Evolutionary conservation across 1,140 invertebrate species (phyloP), one percentile per base, ranked within the genome.

Genomic region (Pseudomyrmex flavicornis): DNA sequence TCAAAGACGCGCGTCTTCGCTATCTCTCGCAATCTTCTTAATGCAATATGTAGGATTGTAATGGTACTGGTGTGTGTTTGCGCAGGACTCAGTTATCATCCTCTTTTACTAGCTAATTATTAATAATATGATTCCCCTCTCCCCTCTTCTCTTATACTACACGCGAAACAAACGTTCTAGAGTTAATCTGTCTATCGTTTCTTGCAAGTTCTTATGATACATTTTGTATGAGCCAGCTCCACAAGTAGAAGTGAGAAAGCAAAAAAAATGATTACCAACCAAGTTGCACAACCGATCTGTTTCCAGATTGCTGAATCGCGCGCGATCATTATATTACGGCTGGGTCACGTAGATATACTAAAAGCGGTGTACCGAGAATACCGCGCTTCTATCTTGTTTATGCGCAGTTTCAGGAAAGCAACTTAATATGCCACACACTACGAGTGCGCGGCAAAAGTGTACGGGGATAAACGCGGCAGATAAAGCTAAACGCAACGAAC

Each of bases 21-120:
- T 59, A 54, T 80, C 76, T 80, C 82, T 84, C 75, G 74, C 82
- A 52, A 48, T 69, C 69, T 62, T 56, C 59, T 46, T 79, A 68
- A 62, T 69, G n/a, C 22, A 65, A 87, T 87, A 86, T 73, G 73
- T 83, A 73, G 86, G 85, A 82, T 87, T 87, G 70, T 88, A 87
- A 83, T 82, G 87, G 63, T 88, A 88, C 59, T 85, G 86, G 83
- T 85, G 84, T 85, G 87, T 76, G 79, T 54, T 66, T 69, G 48
- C 35, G 17, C 76, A 88, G 91, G 91, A 92, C 90, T 92, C 90
- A 79, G 74, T 17, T 69, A 85, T 85, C 35, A 35, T 82, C 83
- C 50, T 85, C 52, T 87, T 44, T 84, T 58, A 79, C 50, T 62
- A 79, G 76, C 86, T 90, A 90, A 90, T 88, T 35, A 72, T 84